Base-by-base conservation (phyloP, 2,113 vertebrate species). In the Oncorhynchus keta region DNA sequence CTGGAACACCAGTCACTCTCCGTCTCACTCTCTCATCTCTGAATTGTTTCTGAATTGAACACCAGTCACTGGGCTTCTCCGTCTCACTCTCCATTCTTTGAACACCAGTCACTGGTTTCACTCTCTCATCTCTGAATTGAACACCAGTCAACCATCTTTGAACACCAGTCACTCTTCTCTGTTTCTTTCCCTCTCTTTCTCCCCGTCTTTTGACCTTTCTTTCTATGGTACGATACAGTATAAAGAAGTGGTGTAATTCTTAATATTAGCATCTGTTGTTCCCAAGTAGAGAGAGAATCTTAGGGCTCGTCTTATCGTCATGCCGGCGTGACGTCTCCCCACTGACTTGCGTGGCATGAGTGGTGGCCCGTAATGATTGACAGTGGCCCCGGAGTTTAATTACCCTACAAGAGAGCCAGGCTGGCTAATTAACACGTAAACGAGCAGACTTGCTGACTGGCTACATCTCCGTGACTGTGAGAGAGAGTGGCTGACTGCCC, bases 401-500 rank as follows among this genome's bases (percentile, higher is more conserved):
- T 89, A 90, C 84, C 80, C 76, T 83, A 86, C 87, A 87, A 88
- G 85, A 77, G 77, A 86, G 85, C 85, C 83, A 82, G 88, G 84
- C 73, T 82, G 71, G 81, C 84, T 92, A 91, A 92, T 92, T 91
- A 92, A 84, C 87, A 87, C 72, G 66, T 85, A 90, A 91, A 90
- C 87, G 77, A 90, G 89, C 79, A 16, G 49, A 51, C 5, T 16
- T 13, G 49, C 13, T 16, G 49, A 13, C 51, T 55, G 51, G 14
- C 16, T 18, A 18, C 16, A 16, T 16, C 13, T 13, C 49, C 2
- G 13, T 39, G 39, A 39, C 49, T 4, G 49, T 51, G 71, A 68
- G 72, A 79, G 76, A 80, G 81, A 9, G 39, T 39, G 39, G 39
- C 39, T 90, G 88, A 92, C 83, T 81, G 84, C 32, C 4, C 32